Evolutionary conservation across 1,140 invertebrate genomes (phyloP).

Genomic region (Apis dorsata): DNA sequence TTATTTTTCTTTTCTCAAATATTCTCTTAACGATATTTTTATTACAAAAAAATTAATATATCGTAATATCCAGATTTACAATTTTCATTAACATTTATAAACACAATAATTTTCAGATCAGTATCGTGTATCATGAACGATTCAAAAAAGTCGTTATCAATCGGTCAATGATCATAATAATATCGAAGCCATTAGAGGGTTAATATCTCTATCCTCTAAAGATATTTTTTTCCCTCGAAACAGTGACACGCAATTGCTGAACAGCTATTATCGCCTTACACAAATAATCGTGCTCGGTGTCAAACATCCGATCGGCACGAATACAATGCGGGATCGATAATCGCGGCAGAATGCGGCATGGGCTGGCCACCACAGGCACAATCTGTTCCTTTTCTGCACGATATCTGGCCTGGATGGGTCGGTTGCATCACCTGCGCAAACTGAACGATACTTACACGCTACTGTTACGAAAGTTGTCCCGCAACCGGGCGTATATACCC

Average conservation of each 20-base stretch:
- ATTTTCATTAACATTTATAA: too few relatives aligned
- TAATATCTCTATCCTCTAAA: too few relatives aligned
- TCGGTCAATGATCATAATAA: too few relatives aligned
- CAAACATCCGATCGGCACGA: neutral
- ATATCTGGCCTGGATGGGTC: constrained; percentile 32
- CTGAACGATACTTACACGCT: constrained; percentile 36
- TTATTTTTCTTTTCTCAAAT: too few relatives aligned
- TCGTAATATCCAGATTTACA: too few relatives aligned
- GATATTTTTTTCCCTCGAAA: too few relatives aligned
- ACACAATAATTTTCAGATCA: too few relatives aligned
- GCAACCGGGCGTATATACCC: neutral
- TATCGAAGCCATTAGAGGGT: too few relatives aligned
- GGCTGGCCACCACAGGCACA: neutral
- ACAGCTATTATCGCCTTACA: neutral
- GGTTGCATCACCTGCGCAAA: constrained; percentile 61
- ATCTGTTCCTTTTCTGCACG: constrained; percentile 34
- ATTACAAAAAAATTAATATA: too few relatives aligned
- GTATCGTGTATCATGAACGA: too few relatives aligned
- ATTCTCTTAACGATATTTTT: too few relatives aligned
- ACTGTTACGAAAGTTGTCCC: constrained; percentile 56
- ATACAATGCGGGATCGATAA: constrained; percentile 10
- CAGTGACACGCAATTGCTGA: neutral
- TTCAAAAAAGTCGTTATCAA: too few relatives aligned
- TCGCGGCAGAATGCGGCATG: neutral
- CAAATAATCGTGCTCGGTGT: constrained; percentile 24